These are phyloP conservation scores for Helicolenus hilgendorfi DNA, from an alignment of 2,797 vertebrate genomes.

Conservation along the genomic window DNA sequence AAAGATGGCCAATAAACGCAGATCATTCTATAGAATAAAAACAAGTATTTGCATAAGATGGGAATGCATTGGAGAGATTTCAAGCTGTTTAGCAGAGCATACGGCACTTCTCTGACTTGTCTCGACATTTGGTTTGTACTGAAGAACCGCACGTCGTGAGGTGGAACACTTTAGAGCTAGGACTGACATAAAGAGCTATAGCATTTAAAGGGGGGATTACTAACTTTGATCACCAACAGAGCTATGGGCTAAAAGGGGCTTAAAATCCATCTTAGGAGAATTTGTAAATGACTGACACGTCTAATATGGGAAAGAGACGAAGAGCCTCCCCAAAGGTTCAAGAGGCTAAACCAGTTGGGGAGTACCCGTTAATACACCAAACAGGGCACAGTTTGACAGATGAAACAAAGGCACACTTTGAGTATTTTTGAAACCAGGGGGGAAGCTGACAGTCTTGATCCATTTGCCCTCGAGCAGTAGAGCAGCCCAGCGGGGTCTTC, in stretches of 20 bases:
- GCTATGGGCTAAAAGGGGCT: conserved; percentile 16
- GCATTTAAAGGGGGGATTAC: conserved; percentile 18
- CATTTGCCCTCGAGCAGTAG: conserved; percentile 55
- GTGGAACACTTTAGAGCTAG: background rate
- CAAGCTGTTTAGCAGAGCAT: background rate
- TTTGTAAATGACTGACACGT: conserved; percentile 40
- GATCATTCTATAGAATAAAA: background rate
- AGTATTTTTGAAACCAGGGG: conserved; percentile 46
- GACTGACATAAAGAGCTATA: conserved; percentile 17
- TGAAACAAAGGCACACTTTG: conserved; percentile 62
- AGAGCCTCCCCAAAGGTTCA: conserved; percentile 36
- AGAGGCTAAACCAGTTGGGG: conserved; percentile 48
- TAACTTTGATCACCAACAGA: conserved; percentile 53
- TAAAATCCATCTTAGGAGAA: conserved; percentile 20
- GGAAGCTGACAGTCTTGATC: conserved; percentile 57
- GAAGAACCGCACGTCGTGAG: background rate
- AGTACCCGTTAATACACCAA: conserved; percentile 39
- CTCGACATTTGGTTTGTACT: background rate
- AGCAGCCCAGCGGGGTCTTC: conserved; percentile 53
- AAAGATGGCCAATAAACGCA: background rate
- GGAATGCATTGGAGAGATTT: background rate
- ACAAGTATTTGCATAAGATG: background rate
- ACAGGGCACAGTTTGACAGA: conserved; percentile 50
- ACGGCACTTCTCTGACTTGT: background rate
- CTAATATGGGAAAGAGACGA: conserved; percentile 22